Percentiles rank a stretch among this genome's conserved stretches.
Conservation (phyloP, 2,113 vertebrate genomes). For the Megaleporinus macrocephalus region DNA sequence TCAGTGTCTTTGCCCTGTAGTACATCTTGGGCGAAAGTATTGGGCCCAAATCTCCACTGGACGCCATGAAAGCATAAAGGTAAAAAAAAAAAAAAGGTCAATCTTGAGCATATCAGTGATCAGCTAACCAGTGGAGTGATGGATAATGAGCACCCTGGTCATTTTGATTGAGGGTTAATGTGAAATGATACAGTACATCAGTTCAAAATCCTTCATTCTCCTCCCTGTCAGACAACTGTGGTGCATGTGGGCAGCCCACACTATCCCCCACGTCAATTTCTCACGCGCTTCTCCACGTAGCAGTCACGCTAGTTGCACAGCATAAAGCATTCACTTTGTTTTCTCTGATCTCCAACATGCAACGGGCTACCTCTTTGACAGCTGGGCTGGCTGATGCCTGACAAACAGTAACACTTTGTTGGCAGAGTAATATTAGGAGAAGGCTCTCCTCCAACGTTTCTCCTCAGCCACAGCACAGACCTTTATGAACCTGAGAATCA, state of each 20-base stretch:
- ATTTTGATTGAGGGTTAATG: background rate
- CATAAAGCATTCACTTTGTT: slow-evolving; percentile 68
- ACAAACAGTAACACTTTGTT: slow-evolving; percentile 63
- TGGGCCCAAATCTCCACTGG: background rate
- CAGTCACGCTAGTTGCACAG: slow-evolving; percentile 70
- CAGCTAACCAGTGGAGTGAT: background rate
- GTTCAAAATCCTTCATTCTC: slow-evolving; percentile 6
- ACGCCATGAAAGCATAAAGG: background rate
- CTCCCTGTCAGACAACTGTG: slow-evolving; percentile 31
- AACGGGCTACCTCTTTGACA: slow-evolving; percentile 60
- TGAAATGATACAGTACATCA: slow-evolving; percentile 10
- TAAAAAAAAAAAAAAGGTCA: slow-evolving; percentile 5
- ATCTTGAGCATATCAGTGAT: background rate
- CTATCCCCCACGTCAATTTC: slow-evolving; percentile 58
- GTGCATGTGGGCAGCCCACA: slow-evolving; percentile 28
- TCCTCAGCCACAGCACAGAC: slow-evolving; percentile 42
- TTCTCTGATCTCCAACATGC: slow-evolving; percentile 68
- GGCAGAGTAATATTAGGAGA: slow-evolving; percentile 54
- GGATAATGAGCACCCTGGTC: background rate
- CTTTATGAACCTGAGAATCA: background rate
- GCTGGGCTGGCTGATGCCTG: slow-evolving; percentile 59
- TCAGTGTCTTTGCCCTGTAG: background rate
- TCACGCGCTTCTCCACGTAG: slow-evolving; percentile 51
- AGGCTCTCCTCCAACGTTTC: slow-evolving; percentile 58
- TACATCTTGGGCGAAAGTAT: too few relatives aligned